Percentiles rank a stretch among this genome's conserved stretches.
These are phyloP conservation scores for Diarsia dahlii DNA, from an alignment of 2,888 invertebrate species.

Conservation along the genomic window DNA sequence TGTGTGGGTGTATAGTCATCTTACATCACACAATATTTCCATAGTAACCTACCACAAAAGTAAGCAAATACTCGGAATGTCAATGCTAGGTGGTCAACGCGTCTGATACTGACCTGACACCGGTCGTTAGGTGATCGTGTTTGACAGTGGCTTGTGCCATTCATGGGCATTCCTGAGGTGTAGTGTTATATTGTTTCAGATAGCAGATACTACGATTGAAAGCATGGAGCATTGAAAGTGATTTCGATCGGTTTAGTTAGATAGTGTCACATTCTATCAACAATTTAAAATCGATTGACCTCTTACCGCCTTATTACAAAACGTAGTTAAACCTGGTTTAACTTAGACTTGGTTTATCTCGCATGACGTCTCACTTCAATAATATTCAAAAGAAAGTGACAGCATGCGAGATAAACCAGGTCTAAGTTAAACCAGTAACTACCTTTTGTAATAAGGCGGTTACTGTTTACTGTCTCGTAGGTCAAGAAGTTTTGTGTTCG, in stretches of 20 bases:
- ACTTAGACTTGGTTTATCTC: no score
- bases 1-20: not conserved
- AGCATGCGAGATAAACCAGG: no score
- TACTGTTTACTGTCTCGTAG: no score
- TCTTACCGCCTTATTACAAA: no score
- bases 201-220: not conserved
- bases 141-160: slow-evolving; percentile 29
- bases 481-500: no score
- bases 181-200: not conserved
- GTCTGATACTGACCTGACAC: slow-evolving; percentile 1
- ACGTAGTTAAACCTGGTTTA: no score
- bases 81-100: not conserved
- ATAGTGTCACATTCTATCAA: not conserved
- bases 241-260: no score
- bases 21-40: not conserved
- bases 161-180: slow-evolving; percentile 15
- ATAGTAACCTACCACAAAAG: not conserved
- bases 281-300: not conserved
- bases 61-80: slow-evolving; percentile 12
- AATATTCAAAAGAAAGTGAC: no score
- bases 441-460: no score
- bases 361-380: no score
- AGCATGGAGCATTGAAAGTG: no score
- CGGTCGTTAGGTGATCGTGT: slow-evolving; percentile 16
- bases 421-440: no score